A percentile compares a stretch with the other conserved stretches of the same genome.
Conservation (phyloP, 2,113 vertebrate species). For the Noctilio leporinus region DNA sequence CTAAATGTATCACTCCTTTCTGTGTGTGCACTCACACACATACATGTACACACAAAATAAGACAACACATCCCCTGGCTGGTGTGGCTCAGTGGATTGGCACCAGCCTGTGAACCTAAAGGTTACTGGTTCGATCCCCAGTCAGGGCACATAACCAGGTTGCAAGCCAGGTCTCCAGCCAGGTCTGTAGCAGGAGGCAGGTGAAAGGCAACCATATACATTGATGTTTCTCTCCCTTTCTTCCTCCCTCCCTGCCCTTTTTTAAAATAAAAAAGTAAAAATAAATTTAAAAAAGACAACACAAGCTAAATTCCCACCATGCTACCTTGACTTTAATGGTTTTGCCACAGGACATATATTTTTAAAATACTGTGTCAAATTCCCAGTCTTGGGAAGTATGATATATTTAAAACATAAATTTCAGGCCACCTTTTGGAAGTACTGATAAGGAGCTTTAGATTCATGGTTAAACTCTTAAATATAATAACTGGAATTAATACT, state of each 20-base stretch:
- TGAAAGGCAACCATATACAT: too few relatives aligned
- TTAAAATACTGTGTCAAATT: not conserved
- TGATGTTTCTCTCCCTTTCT: too few relatives aligned
- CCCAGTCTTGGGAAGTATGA: not conserved
- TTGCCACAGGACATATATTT: not conserved
- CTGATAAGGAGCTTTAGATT: not conserved
- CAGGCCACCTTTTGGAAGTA: not conserved
- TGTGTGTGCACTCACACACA: fast-evolving
- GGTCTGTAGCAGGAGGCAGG: too few relatives aligned
- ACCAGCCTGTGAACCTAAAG: too few relatives aligned
- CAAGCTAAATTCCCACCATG: not conserved
- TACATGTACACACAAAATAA: not conserved
- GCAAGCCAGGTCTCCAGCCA: too few relatives aligned
- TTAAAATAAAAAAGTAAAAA: too few relatives aligned
- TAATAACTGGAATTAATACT: not conserved
- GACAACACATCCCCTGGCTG: too few relatives aligned
- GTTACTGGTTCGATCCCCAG: too few relatives aligned
- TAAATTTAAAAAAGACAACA: not conserved
- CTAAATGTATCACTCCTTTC: not conserved
- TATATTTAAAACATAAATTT: not conserved
- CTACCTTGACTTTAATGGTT: not conserved
- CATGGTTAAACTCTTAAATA: not conserved
- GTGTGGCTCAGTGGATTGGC: too few relatives aligned
- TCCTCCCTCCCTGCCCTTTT: too few relatives aligned
- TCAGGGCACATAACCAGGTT: too few relatives aligned